A percentile compares a stretch with the other conserved stretches of the same genome.
Evolutionary conservation across 2,888 invertebrate genomes (phyloP).

Genomic region (Leptinotarsa tumamoca): DNA sequence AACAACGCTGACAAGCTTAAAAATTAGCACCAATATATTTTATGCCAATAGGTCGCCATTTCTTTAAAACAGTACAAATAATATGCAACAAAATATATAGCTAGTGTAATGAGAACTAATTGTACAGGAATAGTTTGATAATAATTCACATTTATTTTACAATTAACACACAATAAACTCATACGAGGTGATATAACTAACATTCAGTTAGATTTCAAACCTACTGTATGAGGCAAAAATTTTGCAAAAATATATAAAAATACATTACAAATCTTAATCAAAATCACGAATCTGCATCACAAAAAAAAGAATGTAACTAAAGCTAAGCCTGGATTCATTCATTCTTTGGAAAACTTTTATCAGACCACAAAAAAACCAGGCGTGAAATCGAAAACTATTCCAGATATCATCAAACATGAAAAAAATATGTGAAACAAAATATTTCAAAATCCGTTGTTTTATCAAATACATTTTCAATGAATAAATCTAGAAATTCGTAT

Average conservation of each 20-base stretch:
- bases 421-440: background rate
- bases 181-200: slow-evolving; percentile 7
- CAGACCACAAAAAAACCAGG: slow-evolving; percentile 28
- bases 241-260: slow-evolving; percentile 53
- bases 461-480: background rate
- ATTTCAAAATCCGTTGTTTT: background rate
- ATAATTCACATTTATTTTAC: slow-evolving; percentile 35
- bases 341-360: slow-evolving; percentile 48
- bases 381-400: background rate
- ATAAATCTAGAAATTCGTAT: too few relatives aligned
- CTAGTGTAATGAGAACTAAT: slow-evolving; percentile 31
- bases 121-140: slow-evolving; percentile 36
- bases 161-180: slow-evolving; percentile 29
- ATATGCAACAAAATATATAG: slow-evolving; percentile 34
- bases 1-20: slow-evolving; percentile 44
- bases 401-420: background rate
- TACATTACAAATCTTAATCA: too few relatives aligned
- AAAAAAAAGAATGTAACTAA: slow-evolving; percentile 42
- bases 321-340: slow-evolving; percentile 32
- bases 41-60: slow-evolving; percentile 31
- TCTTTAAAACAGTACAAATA: slow-evolving; percentile 26
- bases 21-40: slow-evolving; percentile 46
- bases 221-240: slow-evolving; percentile 49
- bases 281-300: slow-evolving; percentile 52
- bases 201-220: background rate